Conservation (phyloP, 1,140 invertebrate genomes). For the Helicorthomorpha holstii region DNA sequence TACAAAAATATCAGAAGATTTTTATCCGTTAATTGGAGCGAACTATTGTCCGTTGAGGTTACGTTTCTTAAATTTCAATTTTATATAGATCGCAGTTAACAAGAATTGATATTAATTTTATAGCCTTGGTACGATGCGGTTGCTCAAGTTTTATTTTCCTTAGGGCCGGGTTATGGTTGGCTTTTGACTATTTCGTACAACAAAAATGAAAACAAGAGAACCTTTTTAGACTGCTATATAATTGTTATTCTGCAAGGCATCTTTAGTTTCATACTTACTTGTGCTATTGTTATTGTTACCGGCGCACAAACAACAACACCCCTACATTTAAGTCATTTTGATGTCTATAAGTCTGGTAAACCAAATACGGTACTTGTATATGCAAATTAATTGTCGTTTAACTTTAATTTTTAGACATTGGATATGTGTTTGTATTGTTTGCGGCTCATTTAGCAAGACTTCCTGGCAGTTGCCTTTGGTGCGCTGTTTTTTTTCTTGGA, state of each 20-base stretch:
- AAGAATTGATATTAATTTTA: no score
- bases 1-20: no score
- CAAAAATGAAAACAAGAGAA: no score
- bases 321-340: neutral
- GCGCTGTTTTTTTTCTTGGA: neutral
- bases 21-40: no score
- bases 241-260: no score
- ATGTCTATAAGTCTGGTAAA: neutral
- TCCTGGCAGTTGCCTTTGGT: neutral
- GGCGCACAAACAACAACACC: no score
- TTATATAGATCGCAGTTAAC: no score
- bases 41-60: no score
- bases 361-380: neutral
- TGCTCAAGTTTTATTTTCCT: neutral
- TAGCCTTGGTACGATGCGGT: neutral
- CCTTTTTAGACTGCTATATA: no score
- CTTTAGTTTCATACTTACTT: neutral
- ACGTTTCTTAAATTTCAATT: no score
- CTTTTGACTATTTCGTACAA: neutral
- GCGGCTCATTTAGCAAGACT: neutral
- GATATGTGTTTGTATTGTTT: neutral
- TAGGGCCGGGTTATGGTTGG: neutral
- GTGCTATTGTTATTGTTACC: neutral
- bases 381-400: neutral
- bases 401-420: neutral